phyloP scores from a whole-genome alignment of 2,888 invertebrate genomes.

The Biston stratarius region DNA sequence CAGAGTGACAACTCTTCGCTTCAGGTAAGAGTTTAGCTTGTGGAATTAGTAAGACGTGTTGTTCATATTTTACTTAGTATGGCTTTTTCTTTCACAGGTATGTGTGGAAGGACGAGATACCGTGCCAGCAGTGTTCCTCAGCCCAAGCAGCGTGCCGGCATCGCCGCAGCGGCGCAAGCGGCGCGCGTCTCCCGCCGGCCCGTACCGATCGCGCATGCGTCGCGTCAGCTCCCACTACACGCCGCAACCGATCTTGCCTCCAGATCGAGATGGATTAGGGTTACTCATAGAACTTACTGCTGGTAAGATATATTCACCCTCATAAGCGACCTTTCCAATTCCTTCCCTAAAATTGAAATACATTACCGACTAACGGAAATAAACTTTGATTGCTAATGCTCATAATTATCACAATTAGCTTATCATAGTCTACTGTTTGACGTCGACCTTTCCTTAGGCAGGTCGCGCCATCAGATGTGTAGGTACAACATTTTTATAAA shows the following conservation, averaged over 20 bases:
- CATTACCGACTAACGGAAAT: too few species aligned
- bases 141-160: slow-evolving; percentile 90
- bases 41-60: not conserved
- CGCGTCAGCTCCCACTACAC: slow-evolving; percentile 89
- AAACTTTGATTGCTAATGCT: too few species aligned
- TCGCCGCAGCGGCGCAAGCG: slow-evolving; percentile 89
- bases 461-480: too few species aligned
- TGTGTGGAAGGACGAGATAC: slow-evolving; percentile 88
- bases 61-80: not conserved
- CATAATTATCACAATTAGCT: too few species aligned
- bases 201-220: slow-evolving; percentile 80
- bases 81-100: slow-evolving; percentile 58
- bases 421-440: too few species aligned
- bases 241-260: slow-evolving; percentile 97
- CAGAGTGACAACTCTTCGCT: slow-evolving; percentile 73
- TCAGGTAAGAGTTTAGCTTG: slow-evolving; percentile 59
- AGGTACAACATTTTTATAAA: not conserved
- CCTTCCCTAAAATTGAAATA: too few species aligned
- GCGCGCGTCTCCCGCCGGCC: slow-evolving; percentile 88
- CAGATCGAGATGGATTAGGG: slow-evolving; percentile 95
- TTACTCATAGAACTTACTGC: slow-evolving; percentile 88
- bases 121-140: slow-evolving; percentile 91
- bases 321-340: not conserved
- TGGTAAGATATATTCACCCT: slow-evolving; percentile 53
- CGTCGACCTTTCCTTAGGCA: too few species aligned